Conservation (phyloP, 1,140 invertebrate species). For the Mamestra configurata region DNA sequence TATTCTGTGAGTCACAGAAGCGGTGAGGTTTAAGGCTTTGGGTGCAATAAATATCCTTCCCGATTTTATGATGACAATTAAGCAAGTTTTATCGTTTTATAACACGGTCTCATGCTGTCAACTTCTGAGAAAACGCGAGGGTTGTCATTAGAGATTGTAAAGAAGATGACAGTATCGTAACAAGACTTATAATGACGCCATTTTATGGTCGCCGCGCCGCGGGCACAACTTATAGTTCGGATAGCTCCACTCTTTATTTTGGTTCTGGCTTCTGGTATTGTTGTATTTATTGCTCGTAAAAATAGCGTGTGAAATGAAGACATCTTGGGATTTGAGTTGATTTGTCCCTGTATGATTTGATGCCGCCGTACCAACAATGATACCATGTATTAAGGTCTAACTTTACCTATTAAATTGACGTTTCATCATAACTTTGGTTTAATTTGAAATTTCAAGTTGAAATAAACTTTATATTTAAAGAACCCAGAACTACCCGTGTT, state of each 20-base stretch:
- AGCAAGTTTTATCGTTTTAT: conserved; percentile 80
- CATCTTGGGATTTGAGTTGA: conserved; percentile 13
- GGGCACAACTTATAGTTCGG: conserved; percentile 44
- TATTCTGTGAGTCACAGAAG: conserved; percentile 1
- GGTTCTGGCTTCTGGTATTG: conserved; percentile 50
- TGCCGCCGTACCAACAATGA: not conserved
- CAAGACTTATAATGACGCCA: conserved; percentile 62
- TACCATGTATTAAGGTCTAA: no score
- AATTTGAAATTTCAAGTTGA: no score
- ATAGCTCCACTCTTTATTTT: conserved; percentile 57
- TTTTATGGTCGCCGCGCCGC: conserved; percentile 8
- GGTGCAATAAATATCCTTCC: conserved; percentile 51
- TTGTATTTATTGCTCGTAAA: conserved; percentile 35
- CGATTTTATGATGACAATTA: conserved; percentile 77
- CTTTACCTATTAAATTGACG: no score
- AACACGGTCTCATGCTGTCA: conserved; percentile 69
- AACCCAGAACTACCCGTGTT: no score
- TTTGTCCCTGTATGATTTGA: not conserved
- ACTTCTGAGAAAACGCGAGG: conserved; percentile 73
- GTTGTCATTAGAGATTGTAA: conserved; percentile 80
- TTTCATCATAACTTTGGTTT: no score
- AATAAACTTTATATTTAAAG: no score
- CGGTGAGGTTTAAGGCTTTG: not conserved
- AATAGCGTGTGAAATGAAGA: conserved; percentile 30
- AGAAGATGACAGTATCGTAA: conserved; percentile 76